Evolutionary conservation across 2,888 invertebrate genomes (phyloP).

Genomic region (Dasypogon diadema): DNA sequence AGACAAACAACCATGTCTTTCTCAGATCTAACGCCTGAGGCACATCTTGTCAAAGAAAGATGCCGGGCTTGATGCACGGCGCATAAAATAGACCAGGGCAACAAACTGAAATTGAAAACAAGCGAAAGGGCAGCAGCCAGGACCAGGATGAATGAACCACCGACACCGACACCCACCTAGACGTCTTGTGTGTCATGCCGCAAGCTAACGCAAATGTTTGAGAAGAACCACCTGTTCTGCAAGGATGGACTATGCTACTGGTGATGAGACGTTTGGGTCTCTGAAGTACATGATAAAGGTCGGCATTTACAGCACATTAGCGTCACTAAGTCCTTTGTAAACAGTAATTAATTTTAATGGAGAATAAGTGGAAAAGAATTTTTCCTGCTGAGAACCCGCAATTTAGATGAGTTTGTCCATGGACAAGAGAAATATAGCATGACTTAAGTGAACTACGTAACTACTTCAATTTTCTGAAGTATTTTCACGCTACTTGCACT

Average conservation of each 20-base stretch:
- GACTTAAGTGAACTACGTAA: background rate
- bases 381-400: background rate
- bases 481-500: no score
- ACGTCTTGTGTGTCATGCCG: conserved; percentile 7
- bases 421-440: background rate
- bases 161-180: no score
- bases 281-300: conserved; percentile 12
- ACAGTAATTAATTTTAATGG: conserved; percentile 56
- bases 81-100: background rate
- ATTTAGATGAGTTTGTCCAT: background rate
- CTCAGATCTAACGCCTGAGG: conserved; percentile 6
- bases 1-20: conserved; percentile 3
- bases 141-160: background rate
- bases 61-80: conserved; percentile 1
- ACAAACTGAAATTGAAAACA: conserved; percentile 46
- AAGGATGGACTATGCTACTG: conserved; percentile 1
- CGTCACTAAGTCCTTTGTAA: conserved; percentile 54
- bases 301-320: conserved; percentile 50
- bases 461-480: no score
- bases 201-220: background rate
- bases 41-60: conserved; percentile 10
- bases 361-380: conserved; percentile 43
- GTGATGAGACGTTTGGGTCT: background rate
- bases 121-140: conserved; percentile 1
- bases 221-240: conserved; percentile 33